Evolutionary conservation across 2,797 vertebrate species (phyloP).

Genomic region (Morus bassanus): DNA sequence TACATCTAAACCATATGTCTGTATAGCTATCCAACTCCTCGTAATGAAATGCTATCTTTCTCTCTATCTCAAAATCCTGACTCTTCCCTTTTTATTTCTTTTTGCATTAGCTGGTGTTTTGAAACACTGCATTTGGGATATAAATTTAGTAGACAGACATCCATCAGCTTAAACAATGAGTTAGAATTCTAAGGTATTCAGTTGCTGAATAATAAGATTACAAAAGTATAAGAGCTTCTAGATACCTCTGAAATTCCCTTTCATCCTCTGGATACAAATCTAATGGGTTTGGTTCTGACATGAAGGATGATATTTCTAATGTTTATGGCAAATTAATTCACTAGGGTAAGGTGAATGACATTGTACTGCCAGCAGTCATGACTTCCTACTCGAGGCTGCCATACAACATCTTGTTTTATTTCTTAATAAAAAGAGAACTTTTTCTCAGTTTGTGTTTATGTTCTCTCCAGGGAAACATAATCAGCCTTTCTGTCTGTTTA

Average conservation of each 20-base stretch:
- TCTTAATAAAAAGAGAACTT: slow-evolving; percentile 53
- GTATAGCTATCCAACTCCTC: neutral
- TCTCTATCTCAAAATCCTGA: neutral
- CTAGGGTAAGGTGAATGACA: slow-evolving; percentile 81
- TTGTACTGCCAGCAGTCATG: slow-evolving; percentile 75
- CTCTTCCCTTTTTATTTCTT: neutral
- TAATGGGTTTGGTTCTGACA: slow-evolving; percentile 79
- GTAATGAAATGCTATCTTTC: neutral
- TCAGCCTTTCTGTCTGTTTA: slow-evolving; percentile 28
- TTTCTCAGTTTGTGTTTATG: slow-evolving; percentile 15
- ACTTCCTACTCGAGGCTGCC: slow-evolving; percentile 77
- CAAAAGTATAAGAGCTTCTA: slow-evolving; percentile 48
- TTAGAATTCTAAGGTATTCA: slow-evolving; percentile 21
- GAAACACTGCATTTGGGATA: slow-evolving; percentile 19
- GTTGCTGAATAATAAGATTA: slow-evolving; percentile 47
- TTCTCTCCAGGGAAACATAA: slow-evolving; percentile 10
- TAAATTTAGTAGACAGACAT: slow-evolving; percentile 75
- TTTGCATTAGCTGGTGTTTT: slow-evolving; percentile 48
- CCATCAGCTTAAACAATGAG: slow-evolving; percentile 69
- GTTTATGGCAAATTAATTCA: slow-evolving; percentile 87
- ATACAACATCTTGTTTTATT: slow-evolving; percentile 76
- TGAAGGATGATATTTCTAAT: slow-evolving; percentile 85
- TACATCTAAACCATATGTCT: neutral
- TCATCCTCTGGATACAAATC: slow-evolving; percentile 79
- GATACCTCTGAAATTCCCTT: slow-evolving; percentile 74